These are phyloP conservation scores for Eublepharis macularius DNA, from an alignment of 2,113 vertebrate genomes.

Conservation along the genomic window DNA sequence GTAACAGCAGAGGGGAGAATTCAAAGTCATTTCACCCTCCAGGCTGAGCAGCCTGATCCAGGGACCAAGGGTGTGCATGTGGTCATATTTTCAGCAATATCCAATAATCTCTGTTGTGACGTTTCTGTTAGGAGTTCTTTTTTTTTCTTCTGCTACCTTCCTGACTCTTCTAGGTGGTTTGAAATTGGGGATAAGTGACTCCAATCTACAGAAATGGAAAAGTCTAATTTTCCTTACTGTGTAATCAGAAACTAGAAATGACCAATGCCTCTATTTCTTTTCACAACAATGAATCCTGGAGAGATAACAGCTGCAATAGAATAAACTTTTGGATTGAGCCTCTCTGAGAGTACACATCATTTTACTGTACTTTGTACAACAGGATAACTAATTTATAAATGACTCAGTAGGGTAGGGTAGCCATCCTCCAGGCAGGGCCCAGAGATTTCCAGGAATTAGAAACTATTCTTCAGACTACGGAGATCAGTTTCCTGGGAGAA, in stretches of 20 bases:
- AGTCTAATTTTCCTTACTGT: constrained; percentile 11
- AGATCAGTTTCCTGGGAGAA: no score
- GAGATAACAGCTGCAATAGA: constrained; percentile 9
- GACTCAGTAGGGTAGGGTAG: background rate
- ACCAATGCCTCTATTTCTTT: background rate
- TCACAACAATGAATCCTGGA: background rate
- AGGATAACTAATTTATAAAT: background rate
- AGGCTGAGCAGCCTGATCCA: background rate
- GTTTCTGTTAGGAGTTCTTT: background rate
- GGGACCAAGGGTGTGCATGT: background rate
- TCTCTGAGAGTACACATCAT: background rate
- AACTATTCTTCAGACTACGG: no score
- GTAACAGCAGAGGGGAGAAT: no score
- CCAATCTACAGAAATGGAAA: constrained; percentile 19
- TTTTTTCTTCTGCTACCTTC: background rate
- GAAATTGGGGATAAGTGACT: constrained; percentile 7
- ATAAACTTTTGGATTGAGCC: constrained; percentile 1
- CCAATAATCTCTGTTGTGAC: background rate
- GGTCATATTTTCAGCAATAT: background rate
- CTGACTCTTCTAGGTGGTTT: background rate
- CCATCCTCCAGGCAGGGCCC: no score
- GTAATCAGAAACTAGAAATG: constrained; percentile 12
- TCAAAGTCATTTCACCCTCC: no score
- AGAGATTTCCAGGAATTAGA: no score
- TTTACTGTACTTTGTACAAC: background rate